phyloP scores from a whole-genome alignment of 2,797 vertebrate genomes.

The Neomorphus geoffroyi region DNA sequence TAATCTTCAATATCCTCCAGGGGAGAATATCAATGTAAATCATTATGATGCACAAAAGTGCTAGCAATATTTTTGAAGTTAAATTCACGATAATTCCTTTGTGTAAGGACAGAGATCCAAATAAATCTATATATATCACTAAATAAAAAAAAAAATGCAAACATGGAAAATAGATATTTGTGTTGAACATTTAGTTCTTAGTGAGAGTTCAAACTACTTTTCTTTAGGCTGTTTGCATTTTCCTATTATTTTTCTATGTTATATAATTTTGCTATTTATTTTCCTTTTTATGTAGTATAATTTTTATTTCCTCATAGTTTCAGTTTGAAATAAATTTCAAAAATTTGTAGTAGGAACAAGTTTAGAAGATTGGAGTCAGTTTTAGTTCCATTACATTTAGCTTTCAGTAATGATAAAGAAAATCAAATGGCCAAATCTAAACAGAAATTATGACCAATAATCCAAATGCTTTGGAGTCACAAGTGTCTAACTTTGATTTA shows the following conservation, averaged over 20 bases:
- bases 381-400: not conserved
- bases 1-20: not conserved
- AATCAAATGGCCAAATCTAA: not conserved
- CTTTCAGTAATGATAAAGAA: too few relatives aligned
- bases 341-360: not conserved
- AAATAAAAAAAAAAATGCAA: not conserved
- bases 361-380: not conserved
- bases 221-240: not conserved
- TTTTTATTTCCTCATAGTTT: not conserved
- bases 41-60: not conserved
- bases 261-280: not conserved
- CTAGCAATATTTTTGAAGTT: not conserved
- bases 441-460: not conserved
- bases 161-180: not conserved
- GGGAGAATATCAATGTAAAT: not conserved
- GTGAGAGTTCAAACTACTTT: not conserved
- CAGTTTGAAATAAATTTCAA: not conserved
- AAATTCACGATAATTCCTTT: not conserved
- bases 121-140: not conserved
- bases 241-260: not conserved
- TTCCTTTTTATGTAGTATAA: not conserved
- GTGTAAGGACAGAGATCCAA: not conserved
- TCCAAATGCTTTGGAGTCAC: fast-evolving
- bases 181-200: not conserved
- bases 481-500: not conserved